Percentiles rank a stretch among this genome's conserved stretches.
These are phyloP conservation scores for Poliocrania exsul DNA, from an alignment of 2,797 vertebrate species.

Conservation along the genomic window DNA sequence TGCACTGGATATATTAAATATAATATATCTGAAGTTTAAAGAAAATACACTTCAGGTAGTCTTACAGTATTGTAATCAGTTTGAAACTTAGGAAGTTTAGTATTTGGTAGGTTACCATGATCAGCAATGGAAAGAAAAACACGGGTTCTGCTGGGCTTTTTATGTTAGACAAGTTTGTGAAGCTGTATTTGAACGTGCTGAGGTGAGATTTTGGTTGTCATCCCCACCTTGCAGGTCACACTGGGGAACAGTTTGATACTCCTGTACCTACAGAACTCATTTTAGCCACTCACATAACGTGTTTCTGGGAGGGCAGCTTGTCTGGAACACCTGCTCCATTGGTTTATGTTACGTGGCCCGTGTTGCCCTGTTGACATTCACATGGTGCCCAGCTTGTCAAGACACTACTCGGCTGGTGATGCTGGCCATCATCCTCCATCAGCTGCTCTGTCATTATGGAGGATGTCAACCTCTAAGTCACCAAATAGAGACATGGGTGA, in stretches of 20 bases:
- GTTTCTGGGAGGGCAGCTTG: not conserved
- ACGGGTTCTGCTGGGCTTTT: not conserved
- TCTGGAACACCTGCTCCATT: not conserved
- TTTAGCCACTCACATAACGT: not conserved
- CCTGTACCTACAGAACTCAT: not conserved
- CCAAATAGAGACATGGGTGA: not conserved
- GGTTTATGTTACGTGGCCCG: accelerated
- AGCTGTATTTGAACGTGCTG: not conserved
- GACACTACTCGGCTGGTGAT: not conserved
- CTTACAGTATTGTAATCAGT: not conserved
- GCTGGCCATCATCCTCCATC: not conserved
- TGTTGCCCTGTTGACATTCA: not conserved
- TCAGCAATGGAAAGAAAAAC: not conserved
- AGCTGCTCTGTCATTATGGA: not conserved
- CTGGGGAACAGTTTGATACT: not conserved
- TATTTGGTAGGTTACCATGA: not conserved
- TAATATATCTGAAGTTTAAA: not conserved
- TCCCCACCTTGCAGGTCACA: not conserved
- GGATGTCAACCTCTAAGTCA: not conserved
- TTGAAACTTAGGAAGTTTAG: not conserved
- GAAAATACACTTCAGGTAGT: not conserved
- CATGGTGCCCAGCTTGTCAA: not conserved
- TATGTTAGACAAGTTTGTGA: not conserved
- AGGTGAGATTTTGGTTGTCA: not conserved
- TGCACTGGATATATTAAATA: not conserved